phyloP scores from a whole-genome alignment of 2,113 vertebrate species.

The Pseudorhombus dupliciocellatus region DNA sequence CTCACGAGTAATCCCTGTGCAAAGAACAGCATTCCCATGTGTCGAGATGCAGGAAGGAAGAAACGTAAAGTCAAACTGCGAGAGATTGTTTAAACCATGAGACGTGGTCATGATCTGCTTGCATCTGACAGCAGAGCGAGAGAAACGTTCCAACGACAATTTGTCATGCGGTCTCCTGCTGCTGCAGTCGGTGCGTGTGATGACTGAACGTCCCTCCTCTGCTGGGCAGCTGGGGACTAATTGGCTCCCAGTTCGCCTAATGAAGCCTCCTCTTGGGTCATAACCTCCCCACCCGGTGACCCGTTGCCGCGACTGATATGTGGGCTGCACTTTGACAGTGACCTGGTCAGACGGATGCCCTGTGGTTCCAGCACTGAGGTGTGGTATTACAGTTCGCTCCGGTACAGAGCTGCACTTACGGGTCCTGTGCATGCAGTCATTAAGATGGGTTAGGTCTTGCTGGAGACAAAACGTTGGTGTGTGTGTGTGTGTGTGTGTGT shows the following conservation, averaged over 20 bases:
- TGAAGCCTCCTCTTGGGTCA: conserved; percentile 63
- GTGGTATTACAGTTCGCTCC: conserved; percentile 8
- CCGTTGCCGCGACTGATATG: conserved; percentile 54
- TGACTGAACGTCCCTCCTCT: conserved; percentile 49
- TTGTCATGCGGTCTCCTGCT: conserved; percentile 53
- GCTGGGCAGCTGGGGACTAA: conserved; percentile 60
- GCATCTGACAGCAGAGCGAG: background rate
- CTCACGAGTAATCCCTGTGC: conserved; percentile 35
- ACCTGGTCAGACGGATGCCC: conserved; percentile 39
- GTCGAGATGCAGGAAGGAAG: conserved; percentile 19
- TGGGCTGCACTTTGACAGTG: conserved; percentile 50
- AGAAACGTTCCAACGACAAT: background rate
- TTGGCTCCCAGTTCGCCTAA: conserved; percentile 65
- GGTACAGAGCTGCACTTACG: conserved; percentile 7
- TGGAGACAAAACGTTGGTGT: conserved; percentile 32
- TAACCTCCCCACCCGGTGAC: conserved; percentile 65
- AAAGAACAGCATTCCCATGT: conserved; percentile 7
- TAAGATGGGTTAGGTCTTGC: conserved; percentile 31
- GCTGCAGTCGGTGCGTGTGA: conserved; percentile 32
- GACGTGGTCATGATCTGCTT: conserved; percentile 14
- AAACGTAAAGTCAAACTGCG: conserved; percentile 9
- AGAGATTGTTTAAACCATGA: conserved; percentile 5
- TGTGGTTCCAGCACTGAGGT: background rate
- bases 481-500: conserved; percentile 5
- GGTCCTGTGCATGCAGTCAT: conserved; percentile 10